A percentile compares a stretch with the other conserved stretches of the same genome.
These are phyloP conservation scores for Limenitis camilla DNA, from an alignment of 2,888 invertebrate genomes.

Conservation along the genomic window DNA sequence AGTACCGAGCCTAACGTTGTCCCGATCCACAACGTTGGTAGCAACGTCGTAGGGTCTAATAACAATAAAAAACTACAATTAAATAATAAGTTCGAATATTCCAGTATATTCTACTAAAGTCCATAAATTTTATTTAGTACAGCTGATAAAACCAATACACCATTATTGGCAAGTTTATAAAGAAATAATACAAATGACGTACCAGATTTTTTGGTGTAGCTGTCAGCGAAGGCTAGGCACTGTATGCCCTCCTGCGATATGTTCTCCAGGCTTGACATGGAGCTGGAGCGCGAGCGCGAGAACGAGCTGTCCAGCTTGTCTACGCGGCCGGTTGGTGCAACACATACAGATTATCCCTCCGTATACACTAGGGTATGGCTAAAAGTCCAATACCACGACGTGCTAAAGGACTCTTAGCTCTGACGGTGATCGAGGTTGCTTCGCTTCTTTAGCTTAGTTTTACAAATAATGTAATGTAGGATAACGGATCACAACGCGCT, in stretches of 20 bases:
- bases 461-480: neutral
- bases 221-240: slow-evolving; percentile 96
- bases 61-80: neutral
- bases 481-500: neutral
- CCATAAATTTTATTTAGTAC: neutral
- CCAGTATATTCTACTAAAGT: too few relatives aligned
- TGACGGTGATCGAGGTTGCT: slow-evolving; percentile 21
- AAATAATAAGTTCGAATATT: neutral
- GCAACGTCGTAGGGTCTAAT: slow-evolving; percentile 85
- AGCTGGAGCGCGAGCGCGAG: slow-evolving; percentile 96
- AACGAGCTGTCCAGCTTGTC: slow-evolving; percentile 98
- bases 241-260: slow-evolving; percentile 96
- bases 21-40: slow-evolving; percentile 97
- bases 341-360: slow-evolving; percentile 50
- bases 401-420: slow-evolving; percentile 27
- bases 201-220: slow-evolving; percentile 96
- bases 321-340: slow-evolving; percentile 79
- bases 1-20: slow-evolving; percentile 97
- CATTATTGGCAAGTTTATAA: neutral
- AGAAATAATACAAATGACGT: slow-evolving; percentile 35
- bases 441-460: neutral
- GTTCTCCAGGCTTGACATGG: slow-evolving; percentile 98
- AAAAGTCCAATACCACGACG: slow-evolving; percentile 25
- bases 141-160: neutral
- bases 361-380: slow-evolving; percentile 14